These are phyloP conservation scores for Lerema accius DNA, from an alignment of 1,140 invertebrate genomes.

Conservation along the genomic window DNA sequence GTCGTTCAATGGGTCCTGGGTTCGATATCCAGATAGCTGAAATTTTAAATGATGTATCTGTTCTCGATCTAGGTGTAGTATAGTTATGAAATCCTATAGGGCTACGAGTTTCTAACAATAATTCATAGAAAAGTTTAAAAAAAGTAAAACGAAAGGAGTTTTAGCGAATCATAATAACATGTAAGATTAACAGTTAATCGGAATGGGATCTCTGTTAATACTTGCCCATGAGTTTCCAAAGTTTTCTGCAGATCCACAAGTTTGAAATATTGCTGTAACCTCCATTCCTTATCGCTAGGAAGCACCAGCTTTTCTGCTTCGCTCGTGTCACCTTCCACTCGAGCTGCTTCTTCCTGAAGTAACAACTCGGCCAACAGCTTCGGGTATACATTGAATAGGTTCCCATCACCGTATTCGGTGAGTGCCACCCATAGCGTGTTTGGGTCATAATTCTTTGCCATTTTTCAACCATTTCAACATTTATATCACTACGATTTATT, in stretches of 20 bases:
- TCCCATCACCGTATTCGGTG: slow-evolving; percentile 77
- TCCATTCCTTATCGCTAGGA: slow-evolving; percentile 89
- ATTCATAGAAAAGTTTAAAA: too few species aligned
- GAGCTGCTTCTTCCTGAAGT: slow-evolving; percentile 71
- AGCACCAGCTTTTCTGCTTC: slow-evolving; percentile 79
- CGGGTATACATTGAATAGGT: slow-evolving; percentile 80
- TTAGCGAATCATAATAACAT: too few species aligned
- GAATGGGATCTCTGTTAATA: too few species aligned
- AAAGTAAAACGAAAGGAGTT: too few species aligned
- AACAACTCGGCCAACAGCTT: slow-evolving; percentile 76
- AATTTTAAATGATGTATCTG: too few species aligned
- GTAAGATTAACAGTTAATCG: too few species aligned
- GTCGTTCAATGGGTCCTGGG: too few species aligned
- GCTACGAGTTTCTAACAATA: too few species aligned
- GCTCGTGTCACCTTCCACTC: slow-evolving; percentile 66
- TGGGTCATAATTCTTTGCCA: slow-evolving; percentile 64
- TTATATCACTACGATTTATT: background rate
- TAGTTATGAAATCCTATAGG: too few species aligned
- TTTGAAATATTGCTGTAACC: slow-evolving; percentile 88
- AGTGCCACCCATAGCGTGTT: slow-evolving; percentile 82
- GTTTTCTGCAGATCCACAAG: slow-evolving; percentile 87
- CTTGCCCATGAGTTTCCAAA: slow-evolving; percentile 54
- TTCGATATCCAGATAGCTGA: too few species aligned
- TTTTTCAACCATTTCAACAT: slow-evolving; percentile 42
- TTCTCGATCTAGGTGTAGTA: too few species aligned